phyloP scores from a whole-genome alignment of 1,140 invertebrate species.

The Pseudomyrmex pallidus region DNA sequence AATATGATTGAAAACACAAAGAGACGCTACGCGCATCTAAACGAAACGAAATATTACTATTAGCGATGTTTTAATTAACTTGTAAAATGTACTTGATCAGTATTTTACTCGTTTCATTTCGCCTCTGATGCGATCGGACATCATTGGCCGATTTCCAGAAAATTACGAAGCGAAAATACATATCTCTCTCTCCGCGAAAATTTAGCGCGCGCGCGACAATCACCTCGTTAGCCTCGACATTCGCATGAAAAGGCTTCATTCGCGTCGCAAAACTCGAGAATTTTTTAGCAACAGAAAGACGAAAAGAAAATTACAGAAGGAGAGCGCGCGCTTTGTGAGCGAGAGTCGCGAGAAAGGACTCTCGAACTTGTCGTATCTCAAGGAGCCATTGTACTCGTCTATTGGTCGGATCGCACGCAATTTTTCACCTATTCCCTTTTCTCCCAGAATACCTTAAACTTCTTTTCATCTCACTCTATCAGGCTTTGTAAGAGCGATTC shows the following conservation, averaged over 20 bases:
- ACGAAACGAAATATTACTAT: background rate
- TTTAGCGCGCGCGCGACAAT: constrained; percentile 39
- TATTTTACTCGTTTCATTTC: background rate
- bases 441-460: constrained; percentile 24
- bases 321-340: constrained; percentile 44
- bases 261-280: constrained; percentile 26
- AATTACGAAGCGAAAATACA: background rate
- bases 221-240: constrained; percentile 60
- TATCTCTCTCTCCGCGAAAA: constrained; percentile 28
- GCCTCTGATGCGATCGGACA: background rate
- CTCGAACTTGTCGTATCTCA: constrained; percentile 66
- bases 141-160: constrained; percentile 20
- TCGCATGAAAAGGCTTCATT: constrained; percentile 53
- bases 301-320: constrained; percentile 61
- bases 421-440: constrained; percentile 59
- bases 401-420: constrained; percentile 64
- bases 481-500: constrained; percentile 17
- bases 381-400: constrained; percentile 61
- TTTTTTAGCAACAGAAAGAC: constrained; percentile 53
- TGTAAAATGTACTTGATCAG: background rate
- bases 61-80: background rate
- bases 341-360: constrained; percentile 48
- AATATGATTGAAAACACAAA: background rate
- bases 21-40: no score
- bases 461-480: constrained; percentile 19